Evolutionary conservation across 1,140 invertebrate genomes (phyloP), one percentile per base, ranked within the genome.

Genomic region (Penaeus chinensis): DNA sequence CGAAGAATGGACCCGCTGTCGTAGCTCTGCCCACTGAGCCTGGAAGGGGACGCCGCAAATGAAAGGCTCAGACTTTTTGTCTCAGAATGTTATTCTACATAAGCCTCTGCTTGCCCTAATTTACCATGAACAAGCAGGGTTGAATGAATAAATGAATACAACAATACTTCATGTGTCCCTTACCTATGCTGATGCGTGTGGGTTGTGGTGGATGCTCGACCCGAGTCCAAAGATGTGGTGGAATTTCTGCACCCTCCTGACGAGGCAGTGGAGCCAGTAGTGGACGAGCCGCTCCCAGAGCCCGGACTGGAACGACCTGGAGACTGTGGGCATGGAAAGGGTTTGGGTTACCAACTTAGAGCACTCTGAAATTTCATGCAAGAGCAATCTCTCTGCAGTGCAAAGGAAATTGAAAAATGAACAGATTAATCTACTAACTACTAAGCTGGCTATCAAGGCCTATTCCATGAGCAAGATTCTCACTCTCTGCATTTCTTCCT

Each of bases 191-290:
- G 89, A 42, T 85, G 89, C 54, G 89, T 90, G 80, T 91, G 90
- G 60, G 89, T 91, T 24, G 91, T 94, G 76, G 95, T 94, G 2
- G 97, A 97, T 11, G 97, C 97, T 89, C 97, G 93, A 10, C 97
- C 98, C 90, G 96, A 97, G 93, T 99, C 97, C 91, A 98, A 93
- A 84, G 97, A 98, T 65, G 97, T 97, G 0, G 97, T 98, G 88
- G 96, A 98, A 91, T 93, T 93, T 5, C 93, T 90, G 79, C 93
- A 93, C 91, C 91, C 90, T 54, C 91, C 90, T 47, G 91, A 90
- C 66, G 91, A 91, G 32, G 92, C 91, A 27, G 92, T 91, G 78
- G 92, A 92, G 22, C 91, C 91, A 13, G 91, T 92, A n/a, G 91
- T 92, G 24, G 92, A 92, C 71, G 91, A 91, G 2, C 96, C 96